Percentiles rank a stretch among this genome's conserved stretches.
These are phyloP conservation scores for Sarcophaga caerulescens DNA, from an alignment of 2,888 invertebrate species.

Conservation along the genomic window DNA sequence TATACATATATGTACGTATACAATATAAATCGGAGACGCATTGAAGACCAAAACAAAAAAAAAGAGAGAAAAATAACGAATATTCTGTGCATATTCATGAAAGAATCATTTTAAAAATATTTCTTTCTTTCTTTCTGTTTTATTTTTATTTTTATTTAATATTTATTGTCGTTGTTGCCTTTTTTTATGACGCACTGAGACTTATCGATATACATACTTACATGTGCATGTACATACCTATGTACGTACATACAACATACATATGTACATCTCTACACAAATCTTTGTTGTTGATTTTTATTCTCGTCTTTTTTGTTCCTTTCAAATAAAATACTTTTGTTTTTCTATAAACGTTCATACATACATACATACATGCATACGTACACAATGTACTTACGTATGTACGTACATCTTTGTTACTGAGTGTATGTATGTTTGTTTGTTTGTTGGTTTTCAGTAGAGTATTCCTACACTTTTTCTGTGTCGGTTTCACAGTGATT, in stretches of 20 bases:
- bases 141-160: background rate
- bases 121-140: background rate
- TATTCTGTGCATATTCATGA: conserved; percentile 40
- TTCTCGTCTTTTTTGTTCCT: background rate
- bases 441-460: background rate
- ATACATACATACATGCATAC: too few relatives aligned
- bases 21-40: conserved; percentile 51
- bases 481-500: conserved; percentile 49
- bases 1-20: background rate
- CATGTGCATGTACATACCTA: background rate
- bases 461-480: conserved; percentile 19
- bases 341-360: too few relatives aligned
- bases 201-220: conserved; percentile 27
- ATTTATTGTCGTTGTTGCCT: background rate
- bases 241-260: background rate
- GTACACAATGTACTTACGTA: too few relatives aligned
- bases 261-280: too few relatives aligned
- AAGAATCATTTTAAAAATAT: conserved; percentile 22
- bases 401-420: too few relatives aligned
- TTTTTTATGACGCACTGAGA: conserved; percentile 59
- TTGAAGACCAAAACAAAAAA: conserved; percentile 38
- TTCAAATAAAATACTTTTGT: background rate
- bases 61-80: background rate
- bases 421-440: background rate
- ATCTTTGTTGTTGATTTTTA: background rate